These are phyloP conservation scores for Phoxinus phoxinus DNA, from an alignment of 2,113 vertebrate genomes.

Conservation along the genomic window DNA sequence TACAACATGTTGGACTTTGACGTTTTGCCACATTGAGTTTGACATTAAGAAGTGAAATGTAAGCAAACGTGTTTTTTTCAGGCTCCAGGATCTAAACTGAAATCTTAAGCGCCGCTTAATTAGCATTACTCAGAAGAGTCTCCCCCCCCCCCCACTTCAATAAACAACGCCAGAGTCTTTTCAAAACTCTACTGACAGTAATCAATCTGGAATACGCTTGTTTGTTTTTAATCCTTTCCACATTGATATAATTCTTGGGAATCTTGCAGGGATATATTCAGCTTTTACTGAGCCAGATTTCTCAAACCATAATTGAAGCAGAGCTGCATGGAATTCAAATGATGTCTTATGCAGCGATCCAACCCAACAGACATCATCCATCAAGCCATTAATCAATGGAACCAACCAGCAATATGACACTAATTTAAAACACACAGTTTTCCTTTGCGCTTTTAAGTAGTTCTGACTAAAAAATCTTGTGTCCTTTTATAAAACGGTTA, in stretches of 20 bases:
- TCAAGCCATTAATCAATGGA: neutral
- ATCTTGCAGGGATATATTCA: neutral
- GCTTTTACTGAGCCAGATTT: neutral
- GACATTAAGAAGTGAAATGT: slow-evolving; percentile 30
- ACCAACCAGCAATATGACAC: neutral
- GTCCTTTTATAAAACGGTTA: no score
- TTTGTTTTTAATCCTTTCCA: slow-evolving; percentile 44
- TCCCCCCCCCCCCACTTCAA: neutral
- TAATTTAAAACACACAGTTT: neutral
- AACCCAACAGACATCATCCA: neutral
- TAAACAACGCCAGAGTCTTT: slow-evolving; percentile 16
- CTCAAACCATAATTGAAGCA: neutral
- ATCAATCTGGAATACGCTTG: slow-evolving; percentile 26
- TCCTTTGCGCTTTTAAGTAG: neutral
- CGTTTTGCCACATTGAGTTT: slow-evolving; percentile 16
- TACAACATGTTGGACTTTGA: slow-evolving; percentile 1
- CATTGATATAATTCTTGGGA: slow-evolving; percentile 17
- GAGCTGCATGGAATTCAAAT: neutral
- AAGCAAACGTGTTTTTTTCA: slow-evolving; percentile 8
- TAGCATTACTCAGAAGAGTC: neutral
- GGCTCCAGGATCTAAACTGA: slow-evolving; percentile 8
- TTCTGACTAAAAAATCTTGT: neutral
- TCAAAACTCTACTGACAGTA: slow-evolving; percentile 39
- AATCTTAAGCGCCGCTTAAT: slow-evolving; percentile 28
- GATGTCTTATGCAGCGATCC: neutral